These are phyloP conservation scores for Hydropsyche tenuis DNA, from an alignment of 1,140 invertebrate genomes.

Conservation along the genomic window DNA sequence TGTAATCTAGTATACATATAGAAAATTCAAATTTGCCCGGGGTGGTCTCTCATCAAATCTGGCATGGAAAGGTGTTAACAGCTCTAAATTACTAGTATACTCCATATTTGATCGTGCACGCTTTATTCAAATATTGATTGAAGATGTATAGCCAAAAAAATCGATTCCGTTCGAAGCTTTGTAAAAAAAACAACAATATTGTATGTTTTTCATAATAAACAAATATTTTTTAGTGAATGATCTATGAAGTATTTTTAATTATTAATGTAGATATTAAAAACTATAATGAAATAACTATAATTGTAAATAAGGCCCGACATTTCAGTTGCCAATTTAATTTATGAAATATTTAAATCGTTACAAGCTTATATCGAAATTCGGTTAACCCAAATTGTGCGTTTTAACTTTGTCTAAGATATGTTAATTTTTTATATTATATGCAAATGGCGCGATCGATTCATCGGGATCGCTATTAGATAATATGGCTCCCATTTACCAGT, in stretches of 20 bases:
- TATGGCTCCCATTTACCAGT: constrained; percentile 19
- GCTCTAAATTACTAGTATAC: neutral
- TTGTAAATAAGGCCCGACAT: too few relatives aligned
- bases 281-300: too few relatives aligned
- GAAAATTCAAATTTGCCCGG: constrained; percentile 27
- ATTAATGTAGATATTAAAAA: too few relatives aligned
- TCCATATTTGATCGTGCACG: constrained; percentile 11
- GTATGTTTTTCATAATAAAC: too few relatives aligned
- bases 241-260: too few relatives aligned
- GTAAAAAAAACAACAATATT: too few relatives aligned
- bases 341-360: neutral
- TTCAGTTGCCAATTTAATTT: neutral
- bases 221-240: too few relatives aligned
- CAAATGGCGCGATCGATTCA: constrained; percentile 27
- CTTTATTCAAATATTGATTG: constrained; percentile 10
- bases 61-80: constrained; percentile 36
- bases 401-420: constrained; percentile 20
- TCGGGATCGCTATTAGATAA: constrained; percentile 29
- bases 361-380: constrained; percentile 21
- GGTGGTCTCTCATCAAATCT: constrained; percentile 37
- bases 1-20: neutral
- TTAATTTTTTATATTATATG: constrained; percentile 39
- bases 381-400: neutral
- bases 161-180: neutral
- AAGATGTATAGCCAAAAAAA: neutral